phyloP scores from a whole-genome alignment of 1,140 invertebrate genomes.

The Psilanteris sp. region DNA sequence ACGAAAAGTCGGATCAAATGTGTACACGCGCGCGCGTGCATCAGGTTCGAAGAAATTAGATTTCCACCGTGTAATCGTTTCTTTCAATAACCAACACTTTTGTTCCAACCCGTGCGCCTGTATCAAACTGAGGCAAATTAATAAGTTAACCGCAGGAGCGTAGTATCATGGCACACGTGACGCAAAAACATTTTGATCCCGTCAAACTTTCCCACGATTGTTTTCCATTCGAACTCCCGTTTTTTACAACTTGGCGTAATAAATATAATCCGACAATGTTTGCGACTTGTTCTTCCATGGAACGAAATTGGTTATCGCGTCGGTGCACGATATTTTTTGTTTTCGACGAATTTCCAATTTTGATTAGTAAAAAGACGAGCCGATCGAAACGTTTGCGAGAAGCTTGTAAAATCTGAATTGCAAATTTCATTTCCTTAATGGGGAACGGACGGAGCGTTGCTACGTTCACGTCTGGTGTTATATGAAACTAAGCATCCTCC shows the following conservation, averaged over 20 bases:
- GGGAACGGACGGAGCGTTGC: slow-evolving; percentile 52
- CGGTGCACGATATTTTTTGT: slow-evolving; percentile 45
- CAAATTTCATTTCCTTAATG: slow-evolving; percentile 66
- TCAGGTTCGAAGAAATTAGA: no score
- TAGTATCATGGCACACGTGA: no score
- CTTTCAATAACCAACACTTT: no score
- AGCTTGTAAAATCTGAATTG: slow-evolving; percentile 65
- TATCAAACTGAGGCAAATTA: no score
- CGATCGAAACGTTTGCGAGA: slow-evolving; percentile 59
- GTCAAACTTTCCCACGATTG: neutral
- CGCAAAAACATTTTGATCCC: no score
- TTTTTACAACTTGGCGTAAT: slow-evolving; percentile 3
- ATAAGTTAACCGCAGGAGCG: no score
- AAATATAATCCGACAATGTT: slow-evolving; percentile 26
- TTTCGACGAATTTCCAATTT: slow-evolving; percentile 52
- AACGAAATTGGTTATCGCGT: slow-evolving; percentile 15
- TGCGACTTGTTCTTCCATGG: slow-evolving; percentile 17
- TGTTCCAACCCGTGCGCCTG: no score
- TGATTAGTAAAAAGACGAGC: slow-evolving; percentile 60
- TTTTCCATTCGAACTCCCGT: no score
- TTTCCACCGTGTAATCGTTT: no score
- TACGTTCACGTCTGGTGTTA: slow-evolving; percentile 59
- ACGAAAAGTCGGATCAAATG: no score
- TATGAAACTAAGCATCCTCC: slow-evolving; percentile 61
- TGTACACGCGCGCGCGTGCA: no score